These are phyloP conservation scores for Orthonyx spaldingii DNA, from an alignment of 2,113 vertebrate genomes.

Conservation along the genomic window DNA sequence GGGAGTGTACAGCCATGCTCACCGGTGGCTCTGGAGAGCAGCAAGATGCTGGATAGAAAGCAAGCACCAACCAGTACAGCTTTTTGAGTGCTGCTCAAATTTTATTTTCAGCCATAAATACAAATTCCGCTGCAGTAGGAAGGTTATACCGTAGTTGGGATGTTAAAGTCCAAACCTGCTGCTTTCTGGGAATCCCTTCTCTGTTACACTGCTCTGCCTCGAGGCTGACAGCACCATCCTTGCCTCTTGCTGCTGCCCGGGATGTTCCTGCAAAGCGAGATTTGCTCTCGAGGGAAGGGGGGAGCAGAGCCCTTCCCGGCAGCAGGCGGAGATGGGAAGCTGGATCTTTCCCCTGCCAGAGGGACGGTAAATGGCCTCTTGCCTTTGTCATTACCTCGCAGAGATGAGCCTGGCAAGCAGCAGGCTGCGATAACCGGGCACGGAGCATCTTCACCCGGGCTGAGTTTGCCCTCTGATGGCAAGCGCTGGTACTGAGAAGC, in stretches of 20 bases:
- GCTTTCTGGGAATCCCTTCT: background rate
- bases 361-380: background rate
- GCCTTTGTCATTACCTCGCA: background rate
- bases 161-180: background rate
- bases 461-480: slow-evolving; percentile 73
- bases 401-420: background rate
- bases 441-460: slow-evolving; percentile 39
- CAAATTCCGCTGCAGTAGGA: background rate
- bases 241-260: background rate
- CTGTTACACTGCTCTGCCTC: background rate
- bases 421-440: background rate
- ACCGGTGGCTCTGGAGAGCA: background rate
- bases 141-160: background rate
- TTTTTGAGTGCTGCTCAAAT: background rate
- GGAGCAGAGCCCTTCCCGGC: background rate
- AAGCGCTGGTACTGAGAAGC: slow-evolving; percentile 1
- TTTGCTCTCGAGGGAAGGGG: background rate
- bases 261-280: background rate
- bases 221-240: background rate
- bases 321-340: background rate
- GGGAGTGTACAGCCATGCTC: background rate
- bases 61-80: background rate
- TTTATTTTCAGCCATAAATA: background rate
- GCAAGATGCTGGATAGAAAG: background rate
- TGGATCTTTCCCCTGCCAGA: background rate